Evolutionary conservation across 30 jellyfish, hydroid and myxozoan species (phyloP), one percentile per base, ranked within the genome.

Genomic region (Rhopilema esculentum): DNA sequence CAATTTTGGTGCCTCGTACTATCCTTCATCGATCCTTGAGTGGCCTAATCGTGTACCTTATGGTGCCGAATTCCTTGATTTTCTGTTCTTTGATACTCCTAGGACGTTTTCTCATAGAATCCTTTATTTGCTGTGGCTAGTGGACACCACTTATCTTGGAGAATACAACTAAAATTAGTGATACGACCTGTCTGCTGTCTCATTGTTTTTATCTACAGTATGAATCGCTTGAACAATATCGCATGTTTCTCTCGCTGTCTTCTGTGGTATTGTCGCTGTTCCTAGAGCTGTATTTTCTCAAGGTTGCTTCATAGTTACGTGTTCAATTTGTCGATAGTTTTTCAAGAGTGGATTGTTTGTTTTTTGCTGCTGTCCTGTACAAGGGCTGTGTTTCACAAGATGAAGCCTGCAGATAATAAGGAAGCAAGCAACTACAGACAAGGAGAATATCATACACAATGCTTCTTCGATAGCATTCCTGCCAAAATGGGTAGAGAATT

Each of bases 401-500:
- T 40, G 57, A 40, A 40, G 57, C 12, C 57, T 40, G 57, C 57
- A 40, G 57, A 2, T 12, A 40, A 40, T 12, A 40, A 40, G 12
- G 57, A 40, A 12, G 57, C 57, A 12, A 40, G 57, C 12, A 40
- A 40, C 57, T 2, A 6, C 57, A 12, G 57, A 6, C 9, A 40
- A 40, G 57, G 57, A 40, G 57, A 40, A 2, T 6, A 12, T 40
- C 57, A 40, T 12, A 40, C 12, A 12, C 12, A 40, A 2, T 6
- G 57, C 6, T 40, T 40, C 12, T 40, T 40, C 27, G 87, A 84
- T 49, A 71, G 80, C 23, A 82, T 73, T 20, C 87, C 87, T 19
- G 93, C 87, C 1, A 84, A 72, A 65, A 84, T 84, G 93, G 72
- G 93, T 64, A 57, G 93, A 52, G 93, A 84, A 26, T 72, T 84